phyloP scores from a whole-genome alignment of 2,797 vertebrate genomes.

The Pipistrellus kuhlii region DNA sequence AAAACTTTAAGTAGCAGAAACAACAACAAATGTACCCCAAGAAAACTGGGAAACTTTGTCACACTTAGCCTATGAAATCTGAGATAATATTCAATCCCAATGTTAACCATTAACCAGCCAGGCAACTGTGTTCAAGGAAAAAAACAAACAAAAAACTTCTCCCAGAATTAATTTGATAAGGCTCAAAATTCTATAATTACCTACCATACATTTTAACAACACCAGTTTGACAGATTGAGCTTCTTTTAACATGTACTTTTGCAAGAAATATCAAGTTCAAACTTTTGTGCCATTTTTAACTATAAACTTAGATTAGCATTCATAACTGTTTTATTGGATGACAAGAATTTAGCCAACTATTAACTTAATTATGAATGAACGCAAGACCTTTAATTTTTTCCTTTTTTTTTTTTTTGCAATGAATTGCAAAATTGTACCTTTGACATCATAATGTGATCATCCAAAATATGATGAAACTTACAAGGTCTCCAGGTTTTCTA shows the following conservation, averaged over 20 bases:
- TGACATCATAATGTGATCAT: not conserved
- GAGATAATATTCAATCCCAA: not conserved
- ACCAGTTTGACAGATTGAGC: not conserved
- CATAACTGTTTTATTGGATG: not conserved
- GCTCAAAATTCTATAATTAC: not conserved
- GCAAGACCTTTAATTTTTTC: not conserved
- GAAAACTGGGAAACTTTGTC: not conserved
- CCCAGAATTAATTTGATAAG: slow-evolving; percentile 15
- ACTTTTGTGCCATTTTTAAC: not conserved
- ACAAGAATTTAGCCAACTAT: slow-evolving; percentile 19
- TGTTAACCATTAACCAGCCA: slow-evolving; percentile 34
- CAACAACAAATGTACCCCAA: not conserved
- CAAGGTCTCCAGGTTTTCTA: slow-evolving; percentile 97
- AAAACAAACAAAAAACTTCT: not conserved
- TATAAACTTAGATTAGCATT: not conserved
- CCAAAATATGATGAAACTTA: slow-evolving; percentile 88
- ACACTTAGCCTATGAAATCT: slow-evolving; percentile 14
- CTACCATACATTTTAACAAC: not conserved
- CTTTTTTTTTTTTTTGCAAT: not conserved
- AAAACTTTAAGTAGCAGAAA: not conserved
- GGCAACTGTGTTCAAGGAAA: not conserved
- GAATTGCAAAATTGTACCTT: not conserved
- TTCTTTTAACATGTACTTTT: not conserved
- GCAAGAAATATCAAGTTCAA: not conserved
- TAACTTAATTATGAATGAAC: slow-evolving; percentile 26